Conservation (phyloP, 1,140 invertebrate genomes). For the Danaus melanippus region DNA sequence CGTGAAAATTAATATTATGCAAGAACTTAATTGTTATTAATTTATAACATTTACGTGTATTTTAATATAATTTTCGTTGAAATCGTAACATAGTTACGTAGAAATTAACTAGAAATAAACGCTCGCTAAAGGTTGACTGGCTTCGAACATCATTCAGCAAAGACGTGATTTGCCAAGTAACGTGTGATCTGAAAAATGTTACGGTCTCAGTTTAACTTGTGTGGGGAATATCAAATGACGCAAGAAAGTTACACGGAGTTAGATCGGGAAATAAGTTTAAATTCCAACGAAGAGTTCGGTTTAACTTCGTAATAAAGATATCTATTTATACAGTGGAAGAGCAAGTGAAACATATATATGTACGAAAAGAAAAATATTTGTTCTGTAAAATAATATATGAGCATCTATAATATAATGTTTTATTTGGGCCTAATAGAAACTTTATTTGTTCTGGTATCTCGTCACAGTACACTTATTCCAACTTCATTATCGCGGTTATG, state of each 20-base stretch:
- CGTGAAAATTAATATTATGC: background rate
- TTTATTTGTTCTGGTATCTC: no score
- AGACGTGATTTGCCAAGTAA: conserved; percentile 35
- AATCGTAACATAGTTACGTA: no score
- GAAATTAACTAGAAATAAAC: conserved; percentile 8
- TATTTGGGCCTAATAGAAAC: no score
- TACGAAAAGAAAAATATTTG: no score
- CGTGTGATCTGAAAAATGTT: conserved; percentile 47
- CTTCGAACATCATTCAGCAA: conserved; percentile 23
- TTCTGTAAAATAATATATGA: no score
- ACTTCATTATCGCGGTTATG: no score
- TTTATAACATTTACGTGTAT: background rate
- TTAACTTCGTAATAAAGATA: no score
- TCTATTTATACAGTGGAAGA: no score
- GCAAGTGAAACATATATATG: no score
- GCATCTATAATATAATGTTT: no score
- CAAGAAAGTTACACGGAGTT: conserved; percentile 5
- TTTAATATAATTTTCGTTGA: no score
- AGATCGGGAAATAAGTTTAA: conserved; percentile 5
- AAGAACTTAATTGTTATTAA: conserved; percentile 8
- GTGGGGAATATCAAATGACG: conserved; percentile 37
- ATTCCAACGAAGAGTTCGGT: background rate
- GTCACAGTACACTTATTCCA: no score
- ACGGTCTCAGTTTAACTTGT: conserved; percentile 30
- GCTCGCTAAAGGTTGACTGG: conserved; percentile 14